Conservation (phyloP, 2,888 invertebrate genomes). For the Cantharis rustica region DNA sequence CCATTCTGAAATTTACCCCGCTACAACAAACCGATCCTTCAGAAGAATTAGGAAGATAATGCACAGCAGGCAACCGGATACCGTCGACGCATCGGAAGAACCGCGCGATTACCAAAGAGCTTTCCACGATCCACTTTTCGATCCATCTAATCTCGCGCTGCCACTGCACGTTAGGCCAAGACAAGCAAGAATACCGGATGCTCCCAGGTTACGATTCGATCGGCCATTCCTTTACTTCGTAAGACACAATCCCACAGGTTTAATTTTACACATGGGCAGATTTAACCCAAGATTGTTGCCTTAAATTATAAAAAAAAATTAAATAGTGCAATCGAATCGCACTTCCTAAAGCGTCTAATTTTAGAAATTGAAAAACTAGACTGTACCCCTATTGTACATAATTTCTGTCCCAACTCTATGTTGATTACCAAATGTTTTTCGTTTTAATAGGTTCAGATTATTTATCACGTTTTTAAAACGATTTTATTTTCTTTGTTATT, state of each 20-base stretch:
- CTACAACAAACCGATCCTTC: constrained; percentile 58
- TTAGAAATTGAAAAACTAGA: background rate
- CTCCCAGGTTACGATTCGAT: constrained; percentile 79
- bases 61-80: constrained; percentile 36
- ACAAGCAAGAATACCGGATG: constrained; percentile 72
- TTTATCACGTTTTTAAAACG: background rate
- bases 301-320: constrained; percentile 16
- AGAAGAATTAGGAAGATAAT: constrained; percentile 50
- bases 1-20: constrained; percentile 82
- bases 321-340: background rate
- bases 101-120: constrained; percentile 70
- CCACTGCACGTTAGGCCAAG: constrained; percentile 73
- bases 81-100: constrained; percentile 51
- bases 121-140: constrained; percentile 68
- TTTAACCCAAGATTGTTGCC: constrained; percentile 84
- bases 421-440: background rate
- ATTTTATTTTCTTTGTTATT: background rate
- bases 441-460: background rate
- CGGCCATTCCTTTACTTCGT: constrained; percentile 88
- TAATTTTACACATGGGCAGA: constrained; percentile 86
- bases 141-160: constrained; percentile 60
- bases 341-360: background rate
- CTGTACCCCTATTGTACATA: constrained; percentile 11
- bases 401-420: background rate
- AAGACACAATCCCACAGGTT: constrained; percentile 88